Base-by-base conservation (phyloP, 2,888 invertebrate genomes). In the Stenchaetothrips biformis region DNA sequence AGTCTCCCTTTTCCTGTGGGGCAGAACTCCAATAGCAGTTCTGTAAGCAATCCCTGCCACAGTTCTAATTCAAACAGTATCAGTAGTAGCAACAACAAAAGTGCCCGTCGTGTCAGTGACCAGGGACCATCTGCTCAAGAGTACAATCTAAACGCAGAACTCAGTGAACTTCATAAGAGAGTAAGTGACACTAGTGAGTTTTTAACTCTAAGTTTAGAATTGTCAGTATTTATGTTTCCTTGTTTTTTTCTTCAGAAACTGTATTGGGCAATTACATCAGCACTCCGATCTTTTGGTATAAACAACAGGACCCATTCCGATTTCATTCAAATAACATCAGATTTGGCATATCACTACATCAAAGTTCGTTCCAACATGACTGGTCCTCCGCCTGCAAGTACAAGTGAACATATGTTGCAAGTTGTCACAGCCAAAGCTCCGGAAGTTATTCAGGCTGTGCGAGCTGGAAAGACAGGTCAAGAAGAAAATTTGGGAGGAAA, bases 361-460 rank as follows among this genome's bases (percentile, higher is more conserved):
- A 25, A 74, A 25, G 21, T 74, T 4, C 67, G 67, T 9, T 21
- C 67, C 9, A 74, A 74, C 25, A n/a, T 74, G 67, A 11, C 21
- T 21, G 67, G 67, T 25, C 67, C 67, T 9, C 25, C 67, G 8
- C 67, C 67, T 8, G 21, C 67, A 74, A 74, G 67, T 25, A 74
- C 67, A 74, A 74, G 67, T 74, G 67, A 74, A 74, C 67, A 74
- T 25, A 74, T 74, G 67, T 25, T 74, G 11, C 21, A 74, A 21
- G 67, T 74, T 74, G 67, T 74, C 8, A 25, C 67, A 74, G 21
- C 25, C 25, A 74, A 74, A 25, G 67, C 67, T 25, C 8, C 25
- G 25, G 67, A 74, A 74, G 25, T 74, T 25, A 21, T 74, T 4
- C 67, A 74, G 25, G 37, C 37, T 2, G 37, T 37, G 37, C 37